Percentiles rank a stretch among this genome's conserved stretches.
Conservation (phyloP, 2,113 vertebrate genomes). For the Lagenorhynchus albirostris region DNA sequence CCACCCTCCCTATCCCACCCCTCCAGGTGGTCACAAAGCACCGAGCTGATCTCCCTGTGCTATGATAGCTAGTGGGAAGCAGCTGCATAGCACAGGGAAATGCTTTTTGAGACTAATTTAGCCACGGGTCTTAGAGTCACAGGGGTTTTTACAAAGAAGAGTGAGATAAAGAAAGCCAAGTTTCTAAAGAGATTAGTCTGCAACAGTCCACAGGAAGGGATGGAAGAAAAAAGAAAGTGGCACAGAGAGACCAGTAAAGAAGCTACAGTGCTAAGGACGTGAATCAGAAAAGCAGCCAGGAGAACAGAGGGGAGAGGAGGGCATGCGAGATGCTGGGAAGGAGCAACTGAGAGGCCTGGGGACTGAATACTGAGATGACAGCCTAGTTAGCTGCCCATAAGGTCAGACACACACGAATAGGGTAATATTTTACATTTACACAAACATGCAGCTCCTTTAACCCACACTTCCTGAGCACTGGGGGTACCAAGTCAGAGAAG, state of each 20-base stretch:
- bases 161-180: neutral
- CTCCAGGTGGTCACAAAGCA: too few species aligned
- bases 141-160: neutral
- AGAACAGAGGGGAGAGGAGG: neutral
- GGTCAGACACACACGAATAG: neutral
- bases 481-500: neutral
- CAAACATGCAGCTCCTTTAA: neutral
- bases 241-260: neutral
- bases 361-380: neutral
- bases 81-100: neutral
- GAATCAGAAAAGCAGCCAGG: neutral
- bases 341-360: neutral
- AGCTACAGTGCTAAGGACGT: neutral
- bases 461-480: neutral
- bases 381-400: neutral
- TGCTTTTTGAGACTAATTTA: neutral
- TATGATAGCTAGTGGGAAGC: too few species aligned
- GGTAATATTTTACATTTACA: neutral
- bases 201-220: neutral
- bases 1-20: too few species aligned
- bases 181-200: neutral
- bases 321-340: fast-evolving
- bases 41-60: too few species aligned
- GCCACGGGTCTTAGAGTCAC: neutral
- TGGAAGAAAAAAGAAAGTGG: neutral